Evolutionary conservation across 37 sponge, comb jelly and placozoan species (phyloP).

Genomic region (Oopsacas minuta): DNA sequence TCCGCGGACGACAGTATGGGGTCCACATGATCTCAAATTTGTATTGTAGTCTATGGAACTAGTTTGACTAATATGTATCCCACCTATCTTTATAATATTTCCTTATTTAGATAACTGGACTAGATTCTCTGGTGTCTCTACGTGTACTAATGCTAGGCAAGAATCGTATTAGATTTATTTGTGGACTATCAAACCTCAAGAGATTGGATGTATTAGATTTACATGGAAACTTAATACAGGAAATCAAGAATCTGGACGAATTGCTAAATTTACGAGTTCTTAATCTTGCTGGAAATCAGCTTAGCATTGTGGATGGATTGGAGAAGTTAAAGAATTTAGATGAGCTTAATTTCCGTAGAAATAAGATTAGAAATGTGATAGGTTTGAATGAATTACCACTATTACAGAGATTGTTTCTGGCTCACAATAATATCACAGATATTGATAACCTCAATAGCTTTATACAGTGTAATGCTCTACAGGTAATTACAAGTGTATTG

Average conservation of each 20-base stretch:
- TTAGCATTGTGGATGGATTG: conserved; percentile 43
- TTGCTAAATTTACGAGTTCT: conserved; percentile 67
- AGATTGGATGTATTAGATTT: conserved; percentile 94
- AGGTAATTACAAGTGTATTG: background rate
- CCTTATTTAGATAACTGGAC: conserved; percentile 58
- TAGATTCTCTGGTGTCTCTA: conserved; percentile 60
- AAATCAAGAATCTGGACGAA: conserved; percentile 58
- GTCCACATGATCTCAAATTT: too few species aligned
- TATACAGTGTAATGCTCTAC: background rate
- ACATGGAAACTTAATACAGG: conserved; percentile 79
- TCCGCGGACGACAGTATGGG: too few species aligned
- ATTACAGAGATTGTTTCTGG: conserved; percentile 75
- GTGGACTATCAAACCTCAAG: conserved; percentile 53
- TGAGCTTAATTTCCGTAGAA: conserved; percentile 82
- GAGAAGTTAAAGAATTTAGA: conserved; percentile 50
- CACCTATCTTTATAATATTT: too few species aligned
- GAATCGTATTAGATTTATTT: conserved; percentile 73
- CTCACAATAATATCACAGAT: conserved; percentile 61
- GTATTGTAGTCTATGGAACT: too few species aligned
- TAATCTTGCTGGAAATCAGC: conserved; percentile 86
- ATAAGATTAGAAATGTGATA: conserved; percentile 57
- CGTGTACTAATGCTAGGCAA: conserved; percentile 93
- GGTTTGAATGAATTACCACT: conserved; percentile 54
- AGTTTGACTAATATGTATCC: too few species aligned
- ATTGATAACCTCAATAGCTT: background rate